Conservation (phyloP, 1,140 invertebrate genomes). For the Whitmania pigra region DNA sequence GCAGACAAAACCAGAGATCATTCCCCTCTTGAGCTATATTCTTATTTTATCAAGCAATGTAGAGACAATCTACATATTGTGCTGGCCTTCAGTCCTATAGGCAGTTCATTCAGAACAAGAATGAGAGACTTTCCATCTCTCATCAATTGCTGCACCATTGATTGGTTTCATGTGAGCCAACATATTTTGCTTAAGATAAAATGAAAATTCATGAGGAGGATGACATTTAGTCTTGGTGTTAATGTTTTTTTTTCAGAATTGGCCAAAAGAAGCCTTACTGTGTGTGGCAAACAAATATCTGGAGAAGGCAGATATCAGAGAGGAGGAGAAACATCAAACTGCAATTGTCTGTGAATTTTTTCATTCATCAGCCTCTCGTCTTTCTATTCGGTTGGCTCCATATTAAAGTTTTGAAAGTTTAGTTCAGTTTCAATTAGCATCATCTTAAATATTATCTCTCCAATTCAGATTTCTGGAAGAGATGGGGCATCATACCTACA, state of each 20-base stretch:
- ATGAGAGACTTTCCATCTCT: conserved; percentile 41
- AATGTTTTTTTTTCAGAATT: conserved; percentile 28
- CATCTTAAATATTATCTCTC: conserved; percentile 19
- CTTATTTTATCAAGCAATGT: conserved; percentile 40
- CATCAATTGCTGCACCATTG: conserved; percentile 43
- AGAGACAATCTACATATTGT: conserved; percentile 42
- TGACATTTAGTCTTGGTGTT: too few species aligned
- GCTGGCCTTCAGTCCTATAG: conserved; percentile 43
- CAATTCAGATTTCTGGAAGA: conserved; percentile 51
- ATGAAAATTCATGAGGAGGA: too few species aligned
- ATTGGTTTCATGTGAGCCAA: conserved; percentile 35
- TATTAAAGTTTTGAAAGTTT: not conserved
- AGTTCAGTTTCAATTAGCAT: not conserved
- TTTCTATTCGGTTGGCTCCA: conserved; percentile 49
- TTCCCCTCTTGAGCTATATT: conserved; percentile 39
- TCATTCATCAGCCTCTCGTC: conserved; percentile 12
- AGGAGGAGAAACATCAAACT: conserved; percentile 22
- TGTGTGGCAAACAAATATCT: conserved; percentile 24
- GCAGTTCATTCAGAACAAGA: conserved; percentile 40
- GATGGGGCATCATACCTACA: conserved; percentile 62
- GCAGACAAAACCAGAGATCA: not conserved
- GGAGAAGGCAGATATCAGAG: conserved; percentile 22
- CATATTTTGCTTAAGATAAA: too few species aligned
- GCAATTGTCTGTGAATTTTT: conserved; percentile 22
- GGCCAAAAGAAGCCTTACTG: conserved; percentile 23